A percentile compares a stretch with the other conserved stretches of the same genome.
Conservation (phyloP, 2,888 invertebrate species). For the Ectemnius cavifrons region DNA sequence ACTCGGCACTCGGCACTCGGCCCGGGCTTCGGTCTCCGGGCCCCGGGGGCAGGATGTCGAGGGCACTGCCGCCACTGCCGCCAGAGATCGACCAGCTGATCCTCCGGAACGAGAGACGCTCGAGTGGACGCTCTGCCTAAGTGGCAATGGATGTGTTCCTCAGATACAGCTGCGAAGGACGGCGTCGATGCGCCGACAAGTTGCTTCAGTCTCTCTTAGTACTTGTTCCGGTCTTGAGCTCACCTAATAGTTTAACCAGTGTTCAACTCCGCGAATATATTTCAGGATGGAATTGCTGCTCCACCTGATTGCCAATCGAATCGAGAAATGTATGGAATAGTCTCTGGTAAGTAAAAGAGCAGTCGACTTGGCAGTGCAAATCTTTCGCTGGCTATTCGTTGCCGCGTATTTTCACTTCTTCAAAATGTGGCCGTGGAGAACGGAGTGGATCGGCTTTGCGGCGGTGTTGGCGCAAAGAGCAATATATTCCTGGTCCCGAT, state of each 20-base stretch:
- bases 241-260: slow-evolving; percentile 8
- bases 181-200: slow-evolving; percentile 67
- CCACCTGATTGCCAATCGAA: no score
- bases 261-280: slow-evolving; percentile 65
- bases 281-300: slow-evolving; percentile 12
- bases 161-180: slow-evolving; percentile 38
- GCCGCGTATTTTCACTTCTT: background rate
- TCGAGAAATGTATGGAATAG: no score
- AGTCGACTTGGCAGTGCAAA: no score
- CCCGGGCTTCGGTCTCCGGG: no score
- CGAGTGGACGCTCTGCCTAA: slow-evolving; percentile 31
- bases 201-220: slow-evolving; percentile 53
- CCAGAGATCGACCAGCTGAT: slow-evolving; percentile 21
- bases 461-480: background rate
- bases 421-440: slow-evolving; percentile 4
- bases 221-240: no score
- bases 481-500: slow-evolving; percentile 49
- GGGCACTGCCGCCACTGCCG: no score
- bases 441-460: slow-evolving; percentile 33
- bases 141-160: slow-evolving; percentile 21
- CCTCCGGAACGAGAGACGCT: background rate
- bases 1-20: no score
- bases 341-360: no score
- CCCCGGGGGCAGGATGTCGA: no score
- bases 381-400: background rate